Evolutionary conservation across 2,113 vertebrate species (phyloP).

Genomic region (Cromileptes altivelis): DNA sequence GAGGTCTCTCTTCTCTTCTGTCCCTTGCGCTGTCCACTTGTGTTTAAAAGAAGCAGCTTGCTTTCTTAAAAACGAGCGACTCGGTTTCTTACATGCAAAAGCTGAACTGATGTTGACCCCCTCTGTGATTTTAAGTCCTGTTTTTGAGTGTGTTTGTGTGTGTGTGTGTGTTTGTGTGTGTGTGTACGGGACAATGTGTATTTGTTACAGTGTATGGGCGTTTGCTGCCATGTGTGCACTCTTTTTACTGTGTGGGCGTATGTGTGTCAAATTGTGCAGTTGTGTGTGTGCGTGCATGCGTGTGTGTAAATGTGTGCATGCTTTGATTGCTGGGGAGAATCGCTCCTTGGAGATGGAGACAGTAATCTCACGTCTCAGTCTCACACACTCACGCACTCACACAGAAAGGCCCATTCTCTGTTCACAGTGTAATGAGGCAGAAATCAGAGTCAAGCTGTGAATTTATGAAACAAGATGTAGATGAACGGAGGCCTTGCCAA

Average conservation of each 20-base stretch:
- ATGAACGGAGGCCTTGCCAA: conserved; percentile 71
- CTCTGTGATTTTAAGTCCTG: conserved; percentile 25
- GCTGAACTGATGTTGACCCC: conserved; percentile 47
- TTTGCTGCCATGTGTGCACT: not conserved
- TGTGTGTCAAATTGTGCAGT: not conserved
- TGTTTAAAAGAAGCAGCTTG: conserved; percentile 5
- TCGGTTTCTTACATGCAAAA: conserved; percentile 27
- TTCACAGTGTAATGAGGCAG: conserved; percentile 75
- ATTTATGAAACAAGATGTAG: conserved; percentile 78
- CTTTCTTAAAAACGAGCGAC: not conserved
- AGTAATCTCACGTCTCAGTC: conserved; percentile 33
- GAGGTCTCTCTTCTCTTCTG: not conserved
- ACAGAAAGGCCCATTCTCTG: conserved; percentile 45
- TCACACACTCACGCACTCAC: conserved; percentile 7
- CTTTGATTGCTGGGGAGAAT: conserved; percentile 31
- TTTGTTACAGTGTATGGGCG: not conserved
- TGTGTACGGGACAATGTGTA: not conserved
- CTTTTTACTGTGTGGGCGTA: not conserved
- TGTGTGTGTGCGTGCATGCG: conserved; percentile 9
- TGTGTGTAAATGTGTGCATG: conserved; percentile 11
- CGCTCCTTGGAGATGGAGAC: conserved; percentile 40
- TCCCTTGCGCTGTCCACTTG: conserved; percentile 16
- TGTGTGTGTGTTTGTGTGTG: not conserved
- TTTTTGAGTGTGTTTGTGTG: not conserved
- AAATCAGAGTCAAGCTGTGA: conserved; percentile 80